Base-by-base conservation (phyloP, 2,113 vertebrate genomes). In the Tonatia bakeri region DNA sequence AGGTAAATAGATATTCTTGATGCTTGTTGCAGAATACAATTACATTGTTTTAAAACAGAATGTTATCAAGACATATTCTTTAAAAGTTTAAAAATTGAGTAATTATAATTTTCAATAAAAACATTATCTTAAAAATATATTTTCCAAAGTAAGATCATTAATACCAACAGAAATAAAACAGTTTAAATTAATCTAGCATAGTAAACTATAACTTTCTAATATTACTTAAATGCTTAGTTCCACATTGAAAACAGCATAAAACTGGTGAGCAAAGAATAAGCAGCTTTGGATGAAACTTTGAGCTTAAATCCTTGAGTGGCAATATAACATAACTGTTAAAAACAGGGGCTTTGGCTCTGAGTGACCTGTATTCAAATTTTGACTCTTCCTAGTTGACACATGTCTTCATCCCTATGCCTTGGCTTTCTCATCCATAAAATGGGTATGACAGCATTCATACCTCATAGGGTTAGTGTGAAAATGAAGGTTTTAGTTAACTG, bases 111-210 rank as follows among this genome's bases (percentile, higher is more conserved):
- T 84, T 75, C n/a, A 83, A 59, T 67, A 11, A 84, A 83, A 84
- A 88, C 24, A 47, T 50, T 76, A 70, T n/a, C 31, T 95, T 95
- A 38, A 75, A 92, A 38, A 79, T 11, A 17, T 22, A 56, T 75
- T 76, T 69, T 69, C 19, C 17, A 85, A 84, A 88, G 47, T 80
- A 59, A 82, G 24, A 22, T 77, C 3, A 89, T 40, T 88, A 81
- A 43, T 11, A 87, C 31, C 13, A 95, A 90, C 19, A 95, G 26
- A 73, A 95, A 92, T 22, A 82, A 26, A 76, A 8, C 19, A 67
- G 72, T 61, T 87, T 59, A 95, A 50, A 82, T 89, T 47, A 94
- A 59, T 67, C 61, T 91, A 84, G 70, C 28, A 94, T 10, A 80
- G 65, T 4, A 87, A 69, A 87, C 9, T 28, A 7, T n/a, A 89